Conservation (phyloP, 2,113 vertebrate species). For the Podarcis cretensis region DNA sequence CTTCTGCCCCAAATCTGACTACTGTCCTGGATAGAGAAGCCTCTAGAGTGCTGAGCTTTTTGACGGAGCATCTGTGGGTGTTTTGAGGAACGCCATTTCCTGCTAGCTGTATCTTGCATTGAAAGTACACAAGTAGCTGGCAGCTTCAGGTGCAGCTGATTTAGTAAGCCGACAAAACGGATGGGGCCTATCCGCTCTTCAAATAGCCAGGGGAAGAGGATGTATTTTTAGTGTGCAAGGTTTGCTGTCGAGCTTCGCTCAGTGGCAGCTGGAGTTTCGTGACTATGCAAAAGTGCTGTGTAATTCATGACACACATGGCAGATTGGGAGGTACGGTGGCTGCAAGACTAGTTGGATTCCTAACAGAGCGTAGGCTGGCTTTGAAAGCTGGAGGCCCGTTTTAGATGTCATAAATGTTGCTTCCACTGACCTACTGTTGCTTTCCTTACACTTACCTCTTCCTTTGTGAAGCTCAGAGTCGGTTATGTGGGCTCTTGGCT, state of each 20-base stretch:
- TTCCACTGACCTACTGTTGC: background rate
- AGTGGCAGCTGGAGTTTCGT: background rate
- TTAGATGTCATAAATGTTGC: background rate
- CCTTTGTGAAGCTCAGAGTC: background rate
- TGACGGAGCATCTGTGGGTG: conserved; percentile 30
- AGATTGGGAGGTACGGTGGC: background rate
- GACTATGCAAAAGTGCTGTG: background rate
- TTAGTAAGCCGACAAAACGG: conserved; percentile 41
- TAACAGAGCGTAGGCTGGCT: background rate
- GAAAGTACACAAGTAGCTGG: conserved; percentile 51
- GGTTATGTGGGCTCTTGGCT: too few relatives aligned
- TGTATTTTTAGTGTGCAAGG: conserved; percentile 13
- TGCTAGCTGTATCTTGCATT: conserved; percentile 55
- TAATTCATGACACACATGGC: background rate
- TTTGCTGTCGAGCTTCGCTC: background rate
- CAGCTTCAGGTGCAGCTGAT: conserved; percentile 64
- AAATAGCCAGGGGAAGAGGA: background rate
- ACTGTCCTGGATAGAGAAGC: background rate
- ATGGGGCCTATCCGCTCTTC: conserved; percentile 34
- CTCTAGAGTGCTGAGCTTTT: background rate
- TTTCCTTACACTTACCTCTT: background rate
- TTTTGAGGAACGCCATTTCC: conserved; percentile 60
- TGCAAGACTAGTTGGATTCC: background rate
- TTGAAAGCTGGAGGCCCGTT: background rate
- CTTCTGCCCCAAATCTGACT: fast-evolving